These are phyloP conservation scores for Ferdinandea cuprea DNA, from an alignment of 2,888 invertebrate genomes.

Conservation along the genomic window DNA sequence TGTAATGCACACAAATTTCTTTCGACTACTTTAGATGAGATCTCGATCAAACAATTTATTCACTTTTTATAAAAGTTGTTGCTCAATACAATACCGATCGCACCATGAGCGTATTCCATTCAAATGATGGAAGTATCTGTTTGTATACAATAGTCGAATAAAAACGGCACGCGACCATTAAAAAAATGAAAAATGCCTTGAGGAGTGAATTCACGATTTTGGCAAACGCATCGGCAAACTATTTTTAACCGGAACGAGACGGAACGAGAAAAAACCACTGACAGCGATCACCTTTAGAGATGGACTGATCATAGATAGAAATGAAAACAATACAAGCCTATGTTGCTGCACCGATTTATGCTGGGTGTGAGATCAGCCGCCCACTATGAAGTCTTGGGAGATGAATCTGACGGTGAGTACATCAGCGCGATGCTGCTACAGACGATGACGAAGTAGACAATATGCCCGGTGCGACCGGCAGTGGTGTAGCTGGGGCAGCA, in stretches of 20 bases:
- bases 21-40: neutral
- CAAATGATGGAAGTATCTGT: slow-evolving; percentile 55
- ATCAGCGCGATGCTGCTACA: neutral
- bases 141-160: slow-evolving; percentile 25
- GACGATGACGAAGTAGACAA: slow-evolving; percentile 44
- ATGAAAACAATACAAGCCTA: slow-evolving; percentile 51
- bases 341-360: slow-evolving; percentile 45
- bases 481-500: slow-evolving; percentile 10
- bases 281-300: slow-evolving; percentile 65
- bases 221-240: slow-evolving; percentile 49
- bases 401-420: slow-evolving; percentile 20
- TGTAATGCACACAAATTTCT: neutral
- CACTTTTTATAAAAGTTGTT: neutral
- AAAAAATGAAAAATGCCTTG: slow-evolving; percentile 14
- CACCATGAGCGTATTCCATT: slow-evolving; percentile 3
- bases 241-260: slow-evolving; percentile 56
- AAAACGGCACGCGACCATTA: slow-evolving; percentile 63
- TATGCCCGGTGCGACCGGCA: neutral
- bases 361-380: slow-evolving; percentile 43
- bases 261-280: slow-evolving; percentile 48
- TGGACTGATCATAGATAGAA: slow-evolving; percentile 53
- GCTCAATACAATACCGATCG: slow-evolving; percentile 4
- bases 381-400: slow-evolving; percentile 25
- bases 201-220: slow-evolving; percentile 9
- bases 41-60: neutral